Evolutionary conservation across 2,888 invertebrate species (phyloP), one percentile per base, ranked within the genome.

Genomic region (Eilema griseolum): DNA sequence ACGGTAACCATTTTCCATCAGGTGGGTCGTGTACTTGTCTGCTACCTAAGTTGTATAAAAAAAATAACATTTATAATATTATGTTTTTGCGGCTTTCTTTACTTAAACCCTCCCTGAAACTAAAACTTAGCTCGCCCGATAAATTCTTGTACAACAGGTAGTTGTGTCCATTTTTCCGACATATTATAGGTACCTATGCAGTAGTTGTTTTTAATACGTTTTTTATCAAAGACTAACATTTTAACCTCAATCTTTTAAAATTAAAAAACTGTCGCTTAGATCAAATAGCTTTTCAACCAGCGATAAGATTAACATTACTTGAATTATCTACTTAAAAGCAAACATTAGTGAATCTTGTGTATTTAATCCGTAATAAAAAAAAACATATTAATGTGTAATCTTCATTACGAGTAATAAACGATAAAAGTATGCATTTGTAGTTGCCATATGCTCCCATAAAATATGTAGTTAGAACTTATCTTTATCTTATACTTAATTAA

Each of bases 391-490:
- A 20, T 56, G 33, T 31, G 57, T 10, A 64, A 74, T 71, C 71
- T 75, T 63, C 59, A 20, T 74, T 64, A 78, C 61, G 67, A 68
- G 68, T 69, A 68, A 78, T 83, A 83, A 83, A 82, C 70, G 74
- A 71, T 77, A 72, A 72, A 76, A 69, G 41, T 78, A 69, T n/a
- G 61, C 61, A 66, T 74, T 64, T 67, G 61, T 62, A 69, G 60
- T 81, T 69, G 62, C 66, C 41, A 67, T 20, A 62, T 20, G 56
- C 62, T 62, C 31, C 63, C 68, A 67, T 82, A 75, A 77, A 80
- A 73, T 71, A 24, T 69, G 59, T 72, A 73, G 31, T 68, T 74
- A 67, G 72, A 70, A 71, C n/a, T 72, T 66, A 77, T 68, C 24
- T 69, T 72, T 61, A 74, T 66, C 28, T 69, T 64, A 64, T 66